Conservation (phyloP, 2,113 vertebrate genomes). For the Grus americana region DNA sequence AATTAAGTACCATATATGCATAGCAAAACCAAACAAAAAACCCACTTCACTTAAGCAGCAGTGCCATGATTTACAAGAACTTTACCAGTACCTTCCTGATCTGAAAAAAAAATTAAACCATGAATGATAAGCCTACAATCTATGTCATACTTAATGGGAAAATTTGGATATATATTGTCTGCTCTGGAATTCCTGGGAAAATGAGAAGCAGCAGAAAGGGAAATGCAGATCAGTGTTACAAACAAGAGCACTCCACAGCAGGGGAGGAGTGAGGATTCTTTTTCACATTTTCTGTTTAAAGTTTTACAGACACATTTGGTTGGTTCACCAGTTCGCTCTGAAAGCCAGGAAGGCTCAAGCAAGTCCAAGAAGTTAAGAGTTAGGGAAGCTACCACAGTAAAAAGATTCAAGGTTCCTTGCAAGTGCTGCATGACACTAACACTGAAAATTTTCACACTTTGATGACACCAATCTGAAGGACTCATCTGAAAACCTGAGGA, state of each 20-base stretch:
- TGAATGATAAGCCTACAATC: not conserved
- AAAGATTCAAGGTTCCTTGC: not conserved
- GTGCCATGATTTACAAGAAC: not conserved
- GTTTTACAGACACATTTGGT: not conserved
- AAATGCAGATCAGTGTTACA: not conserved
- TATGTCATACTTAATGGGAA: not conserved
- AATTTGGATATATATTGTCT: not conserved
- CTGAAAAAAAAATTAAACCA: not conserved
- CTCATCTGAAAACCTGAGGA: not conserved
- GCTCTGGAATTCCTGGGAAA: not conserved
- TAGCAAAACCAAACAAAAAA: not conserved
- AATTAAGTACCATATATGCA: not conserved
- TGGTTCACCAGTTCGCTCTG: not conserved
- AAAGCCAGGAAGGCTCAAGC: not conserved
- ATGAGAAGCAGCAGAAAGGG: not conserved
- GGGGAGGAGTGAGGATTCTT: not conserved
- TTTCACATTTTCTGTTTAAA: not conserved
- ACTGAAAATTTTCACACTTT: not conserved
- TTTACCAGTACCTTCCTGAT: not conserved
- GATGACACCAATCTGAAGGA: not conserved
- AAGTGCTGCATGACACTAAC: not conserved
- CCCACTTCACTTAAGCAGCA: not conserved
- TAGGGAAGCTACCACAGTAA: not conserved
- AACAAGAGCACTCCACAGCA: not conserved
- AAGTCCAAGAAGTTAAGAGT: not conserved